Conservation (phyloP, 2,797 vertebrate genomes). For the Garrulus glandarius region DNA sequence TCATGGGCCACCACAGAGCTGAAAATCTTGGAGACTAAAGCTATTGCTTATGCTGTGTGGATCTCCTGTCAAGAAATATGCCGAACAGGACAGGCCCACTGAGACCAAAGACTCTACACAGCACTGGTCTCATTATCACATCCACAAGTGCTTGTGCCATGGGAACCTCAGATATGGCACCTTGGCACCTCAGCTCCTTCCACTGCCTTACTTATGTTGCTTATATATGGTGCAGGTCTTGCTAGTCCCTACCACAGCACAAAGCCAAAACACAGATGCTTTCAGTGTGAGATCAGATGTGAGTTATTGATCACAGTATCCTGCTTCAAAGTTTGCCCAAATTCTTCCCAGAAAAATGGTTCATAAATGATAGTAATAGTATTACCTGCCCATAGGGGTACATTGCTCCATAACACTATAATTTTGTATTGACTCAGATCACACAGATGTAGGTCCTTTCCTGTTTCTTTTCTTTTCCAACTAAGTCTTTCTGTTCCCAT, state of each 20-base stretch:
- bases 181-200: not conserved
- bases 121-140: not conserved
- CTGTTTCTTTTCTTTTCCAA: not conserved
- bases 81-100: fast-evolving
- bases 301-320: not conserved
- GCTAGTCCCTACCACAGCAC: not conserved
- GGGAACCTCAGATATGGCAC: not conserved
- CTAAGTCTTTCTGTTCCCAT: not conserved
- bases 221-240: not conserved
- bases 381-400: not conserved
- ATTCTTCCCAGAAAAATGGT: not conserved
- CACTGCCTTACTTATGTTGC: not conserved
- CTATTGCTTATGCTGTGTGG: fast-evolving
- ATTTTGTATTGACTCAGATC: not conserved
- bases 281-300: not conserved
- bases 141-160: not conserved
- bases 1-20: not conserved
- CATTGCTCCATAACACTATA: not conserved
- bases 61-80: not conserved
- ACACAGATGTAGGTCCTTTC: not conserved
- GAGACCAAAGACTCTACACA: not conserved
- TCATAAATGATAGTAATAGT: not conserved
- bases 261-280: not conserved
- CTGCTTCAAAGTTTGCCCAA: not conserved
- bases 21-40: not conserved